Conservation (phyloP, 2,888 invertebrate species). For the Lasioglossum figueresi region DNA sequence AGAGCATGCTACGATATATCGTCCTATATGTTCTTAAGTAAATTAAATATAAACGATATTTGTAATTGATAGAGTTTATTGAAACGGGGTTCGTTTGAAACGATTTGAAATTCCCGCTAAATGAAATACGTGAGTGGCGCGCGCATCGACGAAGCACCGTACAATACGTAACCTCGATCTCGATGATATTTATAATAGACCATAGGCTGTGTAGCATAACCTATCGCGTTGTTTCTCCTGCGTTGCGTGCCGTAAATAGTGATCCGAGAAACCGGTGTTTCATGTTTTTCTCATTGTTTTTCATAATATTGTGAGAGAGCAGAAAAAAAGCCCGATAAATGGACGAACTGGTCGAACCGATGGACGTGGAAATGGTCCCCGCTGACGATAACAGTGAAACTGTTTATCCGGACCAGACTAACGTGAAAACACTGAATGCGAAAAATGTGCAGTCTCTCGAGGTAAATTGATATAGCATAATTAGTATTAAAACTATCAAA, state of each 20-base stretch:
- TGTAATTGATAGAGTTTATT: neutral
- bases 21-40: neutral
- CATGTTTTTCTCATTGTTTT: slow-evolving; percentile 6
- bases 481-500: neutral
- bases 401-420: slow-evolving; percentile 32
- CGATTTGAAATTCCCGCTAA: slow-evolving; percentile 21
- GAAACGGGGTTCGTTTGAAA: too few relatives aligned
- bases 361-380: slow-evolving; percentile 84
- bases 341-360: slow-evolving; percentile 83
- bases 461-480: slow-evolving; percentile 29
- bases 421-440: slow-evolving; percentile 24
- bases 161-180: slow-evolving; percentile 15
- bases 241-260: slow-evolving; percentile 41
- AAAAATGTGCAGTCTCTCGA: slow-evolving; percentile 38
- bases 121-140: neutral
- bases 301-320: slow-evolving; percentile 9
- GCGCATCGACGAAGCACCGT: neutral
- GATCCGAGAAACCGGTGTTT: neutral
- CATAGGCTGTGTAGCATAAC: slow-evolving; percentile 62
- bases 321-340: slow-evolving; percentile 77
- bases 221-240: slow-evolving; percentile 50
- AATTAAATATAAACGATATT: neutral
- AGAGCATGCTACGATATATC: neutral
- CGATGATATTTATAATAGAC: slow-evolving; percentile 34
- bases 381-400: slow-evolving; percentile 31